Conservation (phyloP, 1,140 invertebrate species). For the Charaxes varanes region DNA sequence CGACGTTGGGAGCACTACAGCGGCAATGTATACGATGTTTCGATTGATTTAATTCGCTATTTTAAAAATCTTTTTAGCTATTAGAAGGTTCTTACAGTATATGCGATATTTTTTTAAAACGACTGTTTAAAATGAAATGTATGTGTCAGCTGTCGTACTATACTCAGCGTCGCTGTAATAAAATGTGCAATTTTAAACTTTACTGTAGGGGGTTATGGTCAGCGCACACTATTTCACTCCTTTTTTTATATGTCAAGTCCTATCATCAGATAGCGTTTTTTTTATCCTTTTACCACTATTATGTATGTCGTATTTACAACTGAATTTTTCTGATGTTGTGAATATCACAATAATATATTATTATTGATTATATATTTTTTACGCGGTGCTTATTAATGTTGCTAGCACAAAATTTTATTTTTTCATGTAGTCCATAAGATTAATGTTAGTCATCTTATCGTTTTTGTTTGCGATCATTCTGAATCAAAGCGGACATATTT, state of each 20-base stretch:
- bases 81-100: no score
- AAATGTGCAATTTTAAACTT: constrained; percentile 59
- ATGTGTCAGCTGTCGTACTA: constrained; percentile 3
- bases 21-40: no score
- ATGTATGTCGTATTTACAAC: constrained; percentile 22
- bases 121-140: no score
- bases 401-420: constrained; percentile 51
- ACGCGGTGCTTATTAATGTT: constrained; percentile 45
- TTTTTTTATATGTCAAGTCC: constrained; percentile 17
- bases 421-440: constrained; percentile 44
- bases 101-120: no score
- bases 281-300: constrained; percentile 19
- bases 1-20: no score
- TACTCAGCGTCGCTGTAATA: constrained; percentile 2
- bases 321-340: constrained; percentile 39
- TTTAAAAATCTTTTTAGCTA: no score
- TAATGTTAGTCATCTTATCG: constrained; percentile 28
- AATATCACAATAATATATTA: constrained; percentile 55
- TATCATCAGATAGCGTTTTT: constrained; percentile 9
- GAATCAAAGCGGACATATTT: constrained; percentile 14
- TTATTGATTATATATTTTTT: no score
- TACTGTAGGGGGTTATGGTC: constrained; percentile 46
- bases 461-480: constrained; percentile 19
- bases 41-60: no score
- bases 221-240: constrained; percentile 31